Evolutionary conservation across 1,140 invertebrate species (phyloP), one percentile per base, ranked within the genome.

Genomic region (Danaus plexippus): DNA sequence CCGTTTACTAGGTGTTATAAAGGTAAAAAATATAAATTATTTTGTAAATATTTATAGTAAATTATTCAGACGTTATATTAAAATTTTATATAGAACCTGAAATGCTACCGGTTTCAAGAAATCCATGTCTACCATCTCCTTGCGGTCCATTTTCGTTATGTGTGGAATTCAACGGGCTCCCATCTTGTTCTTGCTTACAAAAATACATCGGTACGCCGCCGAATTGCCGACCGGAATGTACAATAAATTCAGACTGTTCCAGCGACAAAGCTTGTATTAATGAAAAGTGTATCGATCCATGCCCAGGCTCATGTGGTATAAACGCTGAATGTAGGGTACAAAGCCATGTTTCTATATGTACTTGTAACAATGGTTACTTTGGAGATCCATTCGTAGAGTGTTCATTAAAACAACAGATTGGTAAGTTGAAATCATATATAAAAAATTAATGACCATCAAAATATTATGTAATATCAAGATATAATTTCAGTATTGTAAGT

Each of bases 71-170:
- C 59, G 9, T 59, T 55, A 44, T 69, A 42, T 59, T 61, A 46
- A 45, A 15, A 53, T 46, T 54, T 69, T 67, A 57, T 78, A 73
- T 59, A 76, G 83, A 81, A 53, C 72, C 73, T 11, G 81, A 83
- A 43, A 65, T 78, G 54, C 54, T 69, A 18, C 62, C 73, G 11
- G 74, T 78, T 41, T 69, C 80, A 41, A 68, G 71, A 53, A 74
- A 88, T 67, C 92, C 92, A 11, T 95, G 94, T 69, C 68, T 86
- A 12, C 91, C 91, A 15, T 92, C 90, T 13, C 92, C 93, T 6
- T 95, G 94, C 77, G 94, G 94, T 41, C 79, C 90, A 9, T 94
- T 94, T 80, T 92, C 93, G 22, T 70, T 91, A 63, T 95, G 94
- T 73, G 89, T 88, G 66, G 90, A 92, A 68, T 82, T 90, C 50